These are phyloP conservation scores for Micromussa lordhowensis DNA, from an alignment of 92 coral and sea anemone genomes.

Conservation along the genomic window DNA sequence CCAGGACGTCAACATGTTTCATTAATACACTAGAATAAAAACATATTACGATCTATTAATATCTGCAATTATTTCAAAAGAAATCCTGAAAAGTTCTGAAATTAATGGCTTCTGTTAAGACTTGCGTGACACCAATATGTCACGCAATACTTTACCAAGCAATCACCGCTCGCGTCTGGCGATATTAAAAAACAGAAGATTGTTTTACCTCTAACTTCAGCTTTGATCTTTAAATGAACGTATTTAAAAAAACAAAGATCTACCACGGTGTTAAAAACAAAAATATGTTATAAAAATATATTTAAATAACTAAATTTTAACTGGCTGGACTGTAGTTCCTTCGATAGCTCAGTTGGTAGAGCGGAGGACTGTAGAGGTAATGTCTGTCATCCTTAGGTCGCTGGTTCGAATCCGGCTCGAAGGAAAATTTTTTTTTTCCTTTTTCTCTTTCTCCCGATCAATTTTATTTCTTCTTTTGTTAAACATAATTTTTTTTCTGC, in stretches of 20 bases:
- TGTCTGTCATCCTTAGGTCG: constrained; percentile 65
- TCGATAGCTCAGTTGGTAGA: constrained; percentile 92
- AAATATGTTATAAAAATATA: background rate
- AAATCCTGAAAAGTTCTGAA: no score
- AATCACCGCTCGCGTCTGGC: background rate
- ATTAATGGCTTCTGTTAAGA: no score
- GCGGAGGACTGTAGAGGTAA: constrained; percentile 78
- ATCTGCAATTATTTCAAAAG: no score
- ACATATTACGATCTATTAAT: no score
- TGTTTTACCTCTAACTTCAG: background rate
- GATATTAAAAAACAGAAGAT: no score
- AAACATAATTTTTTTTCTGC: background rate
- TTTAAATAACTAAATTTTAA: background rate
- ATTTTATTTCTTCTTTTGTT: background rate
- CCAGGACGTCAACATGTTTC: background rate
- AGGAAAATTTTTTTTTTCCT: constrained; percentile 27
- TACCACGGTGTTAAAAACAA: no score
- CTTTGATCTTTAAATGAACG: background rate
- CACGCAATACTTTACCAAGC: background rate
- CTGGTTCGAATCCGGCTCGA: constrained; percentile 86
- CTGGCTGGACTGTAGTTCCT: background rate
- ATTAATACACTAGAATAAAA: no score
- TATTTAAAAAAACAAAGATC: no score
- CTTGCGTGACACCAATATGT: background rate
- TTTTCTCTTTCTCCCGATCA: background rate